Evolutionary conservation across 2,797 vertebrate species (phyloP).

Genomic region (Pogonophryne albipinna): DNA sequence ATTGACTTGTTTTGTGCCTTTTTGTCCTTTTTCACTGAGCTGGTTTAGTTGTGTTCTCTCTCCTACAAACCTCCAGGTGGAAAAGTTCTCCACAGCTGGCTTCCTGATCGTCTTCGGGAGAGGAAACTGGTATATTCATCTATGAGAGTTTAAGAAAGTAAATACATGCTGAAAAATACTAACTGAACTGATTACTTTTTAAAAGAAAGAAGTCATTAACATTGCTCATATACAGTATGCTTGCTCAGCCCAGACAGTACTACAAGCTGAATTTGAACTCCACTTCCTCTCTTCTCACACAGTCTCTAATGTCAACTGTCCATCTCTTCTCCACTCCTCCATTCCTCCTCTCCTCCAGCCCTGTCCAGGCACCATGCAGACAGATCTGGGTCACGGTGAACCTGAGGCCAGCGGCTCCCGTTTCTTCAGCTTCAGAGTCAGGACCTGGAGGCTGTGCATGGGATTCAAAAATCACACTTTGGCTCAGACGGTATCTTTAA

Average conservation of each 20-base stretch:
- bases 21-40: not conserved
- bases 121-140: conserved; percentile 45
- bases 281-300: not conserved
- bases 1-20: not conserved
- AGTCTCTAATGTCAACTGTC: conserved; percentile 16
- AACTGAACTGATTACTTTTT: not conserved
- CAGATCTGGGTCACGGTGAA: conserved; percentile 79
- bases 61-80: conserved; percentile 10
- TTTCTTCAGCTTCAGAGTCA: conserved; percentile 69
- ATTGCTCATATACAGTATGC: not conserved
- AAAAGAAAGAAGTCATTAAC: not conserved
- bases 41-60: conserved; percentile 3
- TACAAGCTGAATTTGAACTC: not conserved
- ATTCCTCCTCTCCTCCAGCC: conserved; percentile 29
- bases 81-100: conserved; percentile 5
- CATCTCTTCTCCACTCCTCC: too few species aligned
- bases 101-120: conserved; percentile 20
- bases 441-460: conserved; percentile 39
- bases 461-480: conserved; percentile 58
- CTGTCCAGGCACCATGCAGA: conserved; percentile 52
- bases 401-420: conserved; percentile 70
- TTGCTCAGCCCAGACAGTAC: not conserved
- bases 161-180: conserved; percentile 5
- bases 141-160: conserved; percentile 16
- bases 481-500: conserved; percentile 17